Evolutionary conservation across 2,113 vertebrate genomes (phyloP), one percentile per base, ranked within the genome.

Genomic region (Coptodon bakossiorum): DNA sequence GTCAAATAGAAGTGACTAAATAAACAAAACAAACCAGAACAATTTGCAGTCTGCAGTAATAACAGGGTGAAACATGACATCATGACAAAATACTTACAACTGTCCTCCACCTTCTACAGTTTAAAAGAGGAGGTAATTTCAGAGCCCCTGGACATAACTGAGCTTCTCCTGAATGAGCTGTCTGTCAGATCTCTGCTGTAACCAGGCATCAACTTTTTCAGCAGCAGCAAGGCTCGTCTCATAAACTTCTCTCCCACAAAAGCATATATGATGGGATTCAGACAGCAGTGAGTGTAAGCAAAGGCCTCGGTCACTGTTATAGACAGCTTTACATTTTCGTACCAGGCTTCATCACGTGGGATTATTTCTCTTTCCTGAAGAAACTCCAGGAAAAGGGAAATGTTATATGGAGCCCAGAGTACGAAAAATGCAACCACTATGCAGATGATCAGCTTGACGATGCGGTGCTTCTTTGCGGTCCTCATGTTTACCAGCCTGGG

Each of bases 401-500:
- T 53, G 52, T 53, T 53, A 53, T 53, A 53, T 1, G 52, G 52
- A 0, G 52, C 5, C 52, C 52, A 53, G 0, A 53, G 1, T 0
- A 53, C n/a, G 50, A 53, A 53, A 1, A 53, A 53, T 2, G 1
- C 19, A 53, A 53, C 19, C 5, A 53, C 50, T 53, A 53, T 53
- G 10, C 50, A 53, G 9, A 53, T 53, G 19, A 53, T n/a, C 19
- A 53, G 3, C 19, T 53, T 53, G 19, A 53, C 50, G 5, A 53
- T 53, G 19, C 50, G 50, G 50, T 52, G 50, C 50, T 0, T 52
- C 50, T 52, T 52, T 1, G 50, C 8, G 0, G 50, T 52, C 17
- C 50, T 52, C 50, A 5, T 52, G 50, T 0, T 50, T 0, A 19
- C 0, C 48, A 50, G 48, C 0, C 0, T 52, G 2, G 50, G 50